Conservation (phyloP, 2,888 invertebrate genomes). For the Uropetala carovei region DNA sequence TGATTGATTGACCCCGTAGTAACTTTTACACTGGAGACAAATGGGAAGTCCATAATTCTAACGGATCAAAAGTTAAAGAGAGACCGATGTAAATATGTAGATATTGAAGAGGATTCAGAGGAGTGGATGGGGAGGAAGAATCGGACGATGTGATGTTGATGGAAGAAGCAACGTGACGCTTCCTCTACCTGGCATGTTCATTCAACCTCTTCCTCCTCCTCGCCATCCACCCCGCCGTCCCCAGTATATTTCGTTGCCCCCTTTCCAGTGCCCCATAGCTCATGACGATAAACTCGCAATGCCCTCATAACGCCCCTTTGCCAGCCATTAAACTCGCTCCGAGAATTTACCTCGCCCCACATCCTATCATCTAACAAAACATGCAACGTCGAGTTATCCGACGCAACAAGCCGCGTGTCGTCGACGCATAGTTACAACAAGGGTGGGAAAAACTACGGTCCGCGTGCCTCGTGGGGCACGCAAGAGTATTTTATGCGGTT, state of each 20-base stretch:
- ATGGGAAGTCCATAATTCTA: neutral
- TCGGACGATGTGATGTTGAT: neutral
- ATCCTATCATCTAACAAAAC: neutral
- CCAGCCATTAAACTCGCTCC: neutral
- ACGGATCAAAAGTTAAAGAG: no score
- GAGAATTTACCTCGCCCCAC: neutral
- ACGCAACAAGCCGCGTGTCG: neutral
- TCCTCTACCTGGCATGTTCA: slow-evolving; percentile 1
- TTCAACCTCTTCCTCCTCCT: slow-evolving; percentile 3
- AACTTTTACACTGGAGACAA: neutral
- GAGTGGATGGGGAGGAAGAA: neutral
- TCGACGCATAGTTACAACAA: neutral
- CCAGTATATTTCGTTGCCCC: neutral
- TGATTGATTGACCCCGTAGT: neutral
- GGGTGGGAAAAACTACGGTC: no score
- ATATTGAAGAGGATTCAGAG: neutral
- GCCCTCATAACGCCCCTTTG: neutral
- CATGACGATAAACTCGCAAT: neutral
- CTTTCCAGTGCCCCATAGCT: neutral
- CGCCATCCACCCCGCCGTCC: no score
- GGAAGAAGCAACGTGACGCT: neutral
- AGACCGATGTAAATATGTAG: neutral
- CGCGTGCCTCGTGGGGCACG: no score
- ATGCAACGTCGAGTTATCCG: neutral
- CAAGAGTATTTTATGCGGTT: no score